Evolutionary conservation across 1,140 invertebrate genomes (phyloP).

Genomic region (Thaumatotibia leucotreta): DNA sequence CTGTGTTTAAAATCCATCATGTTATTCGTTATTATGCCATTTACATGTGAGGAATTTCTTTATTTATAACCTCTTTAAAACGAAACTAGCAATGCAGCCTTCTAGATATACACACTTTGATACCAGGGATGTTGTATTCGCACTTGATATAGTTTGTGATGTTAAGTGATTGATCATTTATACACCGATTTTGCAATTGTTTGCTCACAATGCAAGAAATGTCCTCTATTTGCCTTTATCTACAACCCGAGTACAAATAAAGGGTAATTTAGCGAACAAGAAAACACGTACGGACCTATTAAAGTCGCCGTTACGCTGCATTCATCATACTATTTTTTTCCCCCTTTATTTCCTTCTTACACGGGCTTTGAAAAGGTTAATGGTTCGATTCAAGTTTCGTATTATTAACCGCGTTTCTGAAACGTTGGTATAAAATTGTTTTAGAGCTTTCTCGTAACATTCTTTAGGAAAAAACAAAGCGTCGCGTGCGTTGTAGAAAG

Average conservation of each 20-base stretch:
- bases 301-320: constrained; percentile 31
- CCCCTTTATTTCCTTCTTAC: constrained; percentile 18
- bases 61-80: not conserved
- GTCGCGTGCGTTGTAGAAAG: constrained; percentile 16
- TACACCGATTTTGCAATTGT: not conserved
- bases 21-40: not conserved
- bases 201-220: constrained; percentile 11
- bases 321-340: constrained; percentile 31
- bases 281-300: constrained; percentile 27
- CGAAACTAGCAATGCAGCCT: too few species aligned
- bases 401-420: constrained; percentile 14
- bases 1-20: constrained; percentile 13
- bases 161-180: not conserved
- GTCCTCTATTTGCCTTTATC: constrained; percentile 8
- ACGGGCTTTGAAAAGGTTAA: constrained; percentile 27
- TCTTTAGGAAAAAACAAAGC: constrained; percentile 12
- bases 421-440: constrained; percentile 8
- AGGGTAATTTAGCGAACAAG: constrained; percentile 29
- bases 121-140: too few species aligned
- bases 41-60: not conserved
- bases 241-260: constrained; percentile 13
- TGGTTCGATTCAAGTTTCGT: constrained; percentile 20
- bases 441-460: constrained; percentile 13
- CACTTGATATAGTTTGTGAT: too few species aligned
- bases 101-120: too few species aligned